Conservation (phyloP, 2,888 invertebrate species). For the Vesta saturnalis region DNA sequence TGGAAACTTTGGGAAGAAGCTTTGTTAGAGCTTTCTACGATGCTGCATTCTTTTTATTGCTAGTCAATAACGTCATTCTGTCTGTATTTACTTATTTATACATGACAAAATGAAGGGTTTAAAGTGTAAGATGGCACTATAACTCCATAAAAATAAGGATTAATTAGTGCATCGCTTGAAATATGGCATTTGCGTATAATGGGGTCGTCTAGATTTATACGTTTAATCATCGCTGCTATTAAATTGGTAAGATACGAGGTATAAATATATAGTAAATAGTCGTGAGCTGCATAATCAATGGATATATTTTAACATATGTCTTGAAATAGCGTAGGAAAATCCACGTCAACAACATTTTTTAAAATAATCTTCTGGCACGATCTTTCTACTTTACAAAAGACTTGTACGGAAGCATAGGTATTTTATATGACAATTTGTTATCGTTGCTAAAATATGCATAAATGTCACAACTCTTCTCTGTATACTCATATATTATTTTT, state of each 20-base stretch:
- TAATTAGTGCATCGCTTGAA: too few relatives aligned
- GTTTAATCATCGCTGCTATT: background rate
- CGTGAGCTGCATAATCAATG: constrained; percentile 9
- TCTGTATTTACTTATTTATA: too few relatives aligned
- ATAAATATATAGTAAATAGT: background rate
- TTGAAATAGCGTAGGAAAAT: background rate
- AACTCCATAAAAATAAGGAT: too few relatives aligned
- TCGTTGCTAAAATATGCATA: constrained; percentile 23
- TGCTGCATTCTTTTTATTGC: too few relatives aligned
- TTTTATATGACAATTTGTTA: constrained; percentile 29
- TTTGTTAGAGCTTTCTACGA: too few relatives aligned
- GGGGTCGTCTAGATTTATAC: background rate
- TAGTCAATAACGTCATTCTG: too few relatives aligned
- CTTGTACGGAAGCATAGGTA: constrained; percentile 14
- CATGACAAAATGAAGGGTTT: too few relatives aligned
- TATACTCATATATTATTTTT: constrained; percentile 10
- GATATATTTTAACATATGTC: constrained; percentile 2
- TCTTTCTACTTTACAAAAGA: constrained; percentile 20
- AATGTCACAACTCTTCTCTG: constrained; percentile 22
- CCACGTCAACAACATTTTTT: constrained; percentile 18
- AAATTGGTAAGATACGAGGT: background rate
- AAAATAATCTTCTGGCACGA: constrained; percentile 17
- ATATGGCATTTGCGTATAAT: too few relatives aligned
- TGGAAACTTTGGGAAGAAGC: too few relatives aligned
- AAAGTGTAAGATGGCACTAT: too few relatives aligned